phyloP scores from a whole-genome alignment of 2,113 vertebrate genomes.

The Scomber japonicus region DNA sequence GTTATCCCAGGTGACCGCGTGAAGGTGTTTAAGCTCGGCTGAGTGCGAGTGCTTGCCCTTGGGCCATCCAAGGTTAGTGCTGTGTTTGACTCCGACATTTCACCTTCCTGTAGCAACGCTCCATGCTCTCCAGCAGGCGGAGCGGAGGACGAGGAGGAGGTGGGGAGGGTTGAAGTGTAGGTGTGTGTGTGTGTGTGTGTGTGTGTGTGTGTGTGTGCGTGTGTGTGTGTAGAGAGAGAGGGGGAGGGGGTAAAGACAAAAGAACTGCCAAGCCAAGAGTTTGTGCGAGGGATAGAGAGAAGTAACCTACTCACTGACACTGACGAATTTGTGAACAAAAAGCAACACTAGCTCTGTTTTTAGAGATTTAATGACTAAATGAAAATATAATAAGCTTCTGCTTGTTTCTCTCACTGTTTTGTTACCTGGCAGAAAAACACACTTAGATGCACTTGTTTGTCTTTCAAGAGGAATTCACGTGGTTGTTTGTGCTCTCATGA shows the following conservation, averaged over 20 bases:
- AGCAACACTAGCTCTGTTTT: neutral
- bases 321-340: neutral
- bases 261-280: neutral
- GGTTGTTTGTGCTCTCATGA: conserved; percentile 2
- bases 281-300: neutral
- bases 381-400: conserved; percentile 8
- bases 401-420: neutral
- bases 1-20: conserved; percentile 44
- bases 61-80: conserved; percentile 57
- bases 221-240: no score
- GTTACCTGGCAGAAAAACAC: neutral
- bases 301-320: neutral
- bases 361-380: conserved; percentile 4
- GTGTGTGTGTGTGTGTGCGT: neutral
- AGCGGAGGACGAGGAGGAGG: neutral
- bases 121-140: conserved; percentile 25
- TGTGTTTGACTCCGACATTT: conserved; percentile 68
- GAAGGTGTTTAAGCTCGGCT: conserved; percentile 63
- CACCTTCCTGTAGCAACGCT: conserved; percentile 60
- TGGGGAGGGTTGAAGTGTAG: neutral
- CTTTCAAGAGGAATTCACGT: conserved; percentile 15
- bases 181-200: no score
- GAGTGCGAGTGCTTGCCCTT: conserved; percentile 62
- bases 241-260: neutral
- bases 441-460: conserved; percentile 7